Evolutionary conservation across 23 tunicate genomes (phyloP), one percentile per base, ranked within the genome.

Genomic region (Halocynthia aurantium): DNA sequence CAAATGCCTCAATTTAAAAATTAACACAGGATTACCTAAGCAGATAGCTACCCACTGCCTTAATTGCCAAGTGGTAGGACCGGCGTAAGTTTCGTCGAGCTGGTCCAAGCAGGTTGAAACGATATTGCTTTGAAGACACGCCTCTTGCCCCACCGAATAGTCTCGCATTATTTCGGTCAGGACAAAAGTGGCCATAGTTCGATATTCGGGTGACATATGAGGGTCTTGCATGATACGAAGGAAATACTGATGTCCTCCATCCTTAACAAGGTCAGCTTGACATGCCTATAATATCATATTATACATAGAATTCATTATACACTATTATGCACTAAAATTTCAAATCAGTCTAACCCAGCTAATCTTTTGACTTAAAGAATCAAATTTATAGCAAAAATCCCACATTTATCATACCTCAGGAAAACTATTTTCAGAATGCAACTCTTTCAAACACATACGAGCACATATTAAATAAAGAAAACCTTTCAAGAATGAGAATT

Each of bases 31-130:
- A 86, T 55, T 44, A 91, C 97, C 97, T 52, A 92, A 69, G 55
- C 98, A 92, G 10, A 92, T 92, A 6, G 92, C 92, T 52, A 92
- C 92, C 98, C 98, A 92, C 57, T 92, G 92, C 56, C 78, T 75
- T 5, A 92, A 75, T 53, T 83, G 73, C 52, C 85, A 82, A 7
- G 87, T 69, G 18, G 88, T 78, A 8, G 88, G 88, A n/a, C 89
- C 82, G 13, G 63, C 83, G 61, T 80, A 61, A 8, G 76, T 40
- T 19, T 80, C 64, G 31, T 86, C 92, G 5, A 92, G 82, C 75
- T 92, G 98, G 44, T 83, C 92, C 51, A 92, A 84, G 57, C 90
- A 85, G 13, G 87, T 90, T 5, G 97, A 80, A n/a, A 90, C 76
- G 55, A 90, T 81, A 70, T 90, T 90, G 8, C 84, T 82, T 63